Evolutionary conservation across 2,888 invertebrate species (phyloP), one percentile per base, ranked within the genome.

Genomic region (Tinea trinotella): DNA sequence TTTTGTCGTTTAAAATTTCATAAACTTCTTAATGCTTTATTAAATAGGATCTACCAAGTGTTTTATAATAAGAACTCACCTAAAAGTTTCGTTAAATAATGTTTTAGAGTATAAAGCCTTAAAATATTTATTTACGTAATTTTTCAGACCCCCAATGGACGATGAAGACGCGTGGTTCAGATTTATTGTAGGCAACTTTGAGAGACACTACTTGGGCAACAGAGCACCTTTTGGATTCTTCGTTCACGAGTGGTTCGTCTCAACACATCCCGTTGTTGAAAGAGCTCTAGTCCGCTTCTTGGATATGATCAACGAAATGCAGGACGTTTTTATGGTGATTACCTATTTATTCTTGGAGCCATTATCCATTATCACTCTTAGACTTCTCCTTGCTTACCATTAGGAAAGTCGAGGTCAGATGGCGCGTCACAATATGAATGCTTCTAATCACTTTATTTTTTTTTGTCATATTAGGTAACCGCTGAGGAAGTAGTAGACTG

Each of bases 141-240:
- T 49, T 63, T 58, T 13, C 59, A 78, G 78, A 3, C 77, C 78
- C 0, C 57, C 59, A 9, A 57, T 59, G 0, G 54, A 57, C 1
- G 79, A 88, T 22, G 79, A 81, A 13, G 74, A 88, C 0, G 85
- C 70, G 0, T 74, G 91, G 57, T 79, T 82, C 55, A 59, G 85
- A 0, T 90, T 91, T 71, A 88, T 92, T 61, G 68, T 87, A 52
- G 65, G 66, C 0, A 92, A 92, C 70, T 93, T 93, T 62, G 73
- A 88, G 48, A 79, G 87, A 1, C 90, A 91, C 60, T 92, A 93
- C 67, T 60, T 80, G 1, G 82, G 86, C 3, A 91, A 88, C 66
- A 80, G 88, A 0, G 89, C 92, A 3, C 92, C 92, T 0, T 91
- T 91, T 63, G 90, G 91, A 1, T 84, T 91, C 61, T 91, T 87